Evolutionary conservation across 2,797 vertebrate genomes (phyloP).

Genomic region (Loriculus beryllinus): DNA sequence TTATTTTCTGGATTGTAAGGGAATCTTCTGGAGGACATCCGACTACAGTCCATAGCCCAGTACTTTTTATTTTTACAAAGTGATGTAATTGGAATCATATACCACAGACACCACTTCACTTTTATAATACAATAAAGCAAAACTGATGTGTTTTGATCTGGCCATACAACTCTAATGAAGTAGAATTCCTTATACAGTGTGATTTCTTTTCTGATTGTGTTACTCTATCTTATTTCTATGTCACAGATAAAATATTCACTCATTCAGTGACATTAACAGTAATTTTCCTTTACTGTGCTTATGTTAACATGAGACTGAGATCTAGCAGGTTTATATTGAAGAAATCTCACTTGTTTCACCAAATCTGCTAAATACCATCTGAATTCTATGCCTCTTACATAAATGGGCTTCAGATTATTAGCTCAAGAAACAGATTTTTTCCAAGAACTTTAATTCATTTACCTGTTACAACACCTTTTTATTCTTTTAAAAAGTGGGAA

Average conservation of each 20-base stretch:
- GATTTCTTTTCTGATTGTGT: constrained; percentile 17
- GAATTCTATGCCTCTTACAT: not conserved
- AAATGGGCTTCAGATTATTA: not conserved
- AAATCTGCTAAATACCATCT: not conserved
- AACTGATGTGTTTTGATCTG: constrained; percentile 4
- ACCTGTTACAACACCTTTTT: not conserved
- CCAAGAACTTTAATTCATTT: not conserved
- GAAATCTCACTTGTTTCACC: not conserved
- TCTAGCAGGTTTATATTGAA: not conserved
- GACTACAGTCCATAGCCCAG: not conserved
- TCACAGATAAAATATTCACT: not conserved
- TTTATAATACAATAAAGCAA: constrained; percentile 6
- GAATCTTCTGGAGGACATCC: not conserved
- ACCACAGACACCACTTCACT: not conserved
- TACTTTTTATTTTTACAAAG: not conserved
- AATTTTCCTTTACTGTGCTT: not conserved
- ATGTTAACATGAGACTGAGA: not conserved
- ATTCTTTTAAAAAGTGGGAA: not conserved
- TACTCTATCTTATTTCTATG: not conserved
- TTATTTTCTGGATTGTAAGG: not conserved
- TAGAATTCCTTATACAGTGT: not conserved
- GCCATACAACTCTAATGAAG: not conserved
- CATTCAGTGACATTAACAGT: not conserved
- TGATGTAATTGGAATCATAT: not conserved
- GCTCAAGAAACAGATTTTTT: not conserved